A percentile compares a stretch with the other conserved stretches of the same genome.
Evolutionary conservation across 2,797 vertebrate genomes (phyloP).

Genomic region (Pantherophis alleghaniensis): DNA sequence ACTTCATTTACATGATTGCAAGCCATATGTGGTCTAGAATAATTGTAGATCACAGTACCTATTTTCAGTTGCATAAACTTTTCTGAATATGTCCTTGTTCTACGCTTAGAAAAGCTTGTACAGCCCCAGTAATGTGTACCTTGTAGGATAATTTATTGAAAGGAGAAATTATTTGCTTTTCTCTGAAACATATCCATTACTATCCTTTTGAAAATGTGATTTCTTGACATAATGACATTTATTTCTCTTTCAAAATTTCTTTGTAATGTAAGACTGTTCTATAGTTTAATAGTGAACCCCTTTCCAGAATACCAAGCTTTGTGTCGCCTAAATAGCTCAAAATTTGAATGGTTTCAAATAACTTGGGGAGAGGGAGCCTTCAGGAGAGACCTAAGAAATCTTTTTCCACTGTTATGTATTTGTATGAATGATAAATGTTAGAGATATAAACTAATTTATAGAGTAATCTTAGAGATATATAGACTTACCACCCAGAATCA

Average conservation of each 20-base stretch:
- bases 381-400: background rate
- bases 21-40: background rate
- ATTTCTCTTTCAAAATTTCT: background rate
- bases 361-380: background rate
- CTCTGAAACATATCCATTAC: background rate
- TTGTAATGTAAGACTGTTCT: background rate
- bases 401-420: background rate
- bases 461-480: background rate
- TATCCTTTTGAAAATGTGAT: background rate
- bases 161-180: background rate
- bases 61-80: background rate
- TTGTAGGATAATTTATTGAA: background rate
- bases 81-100: background rate
- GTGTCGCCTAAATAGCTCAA: background rate
- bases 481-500: background rate
- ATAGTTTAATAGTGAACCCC: background rate
- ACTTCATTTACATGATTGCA: background rate
- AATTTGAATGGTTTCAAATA: background rate
- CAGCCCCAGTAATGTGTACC: background rate
- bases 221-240: background rate
- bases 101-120: background rate
- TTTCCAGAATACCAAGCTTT: background rate
- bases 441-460: background rate
- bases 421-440: too few species aligned
- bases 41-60: background rate